Evolutionary conservation across 2,113 vertebrate species (phyloP), one percentile per base, ranked within the genome.

Genomic region (Shinisaurus crocodilurus): DNA sequence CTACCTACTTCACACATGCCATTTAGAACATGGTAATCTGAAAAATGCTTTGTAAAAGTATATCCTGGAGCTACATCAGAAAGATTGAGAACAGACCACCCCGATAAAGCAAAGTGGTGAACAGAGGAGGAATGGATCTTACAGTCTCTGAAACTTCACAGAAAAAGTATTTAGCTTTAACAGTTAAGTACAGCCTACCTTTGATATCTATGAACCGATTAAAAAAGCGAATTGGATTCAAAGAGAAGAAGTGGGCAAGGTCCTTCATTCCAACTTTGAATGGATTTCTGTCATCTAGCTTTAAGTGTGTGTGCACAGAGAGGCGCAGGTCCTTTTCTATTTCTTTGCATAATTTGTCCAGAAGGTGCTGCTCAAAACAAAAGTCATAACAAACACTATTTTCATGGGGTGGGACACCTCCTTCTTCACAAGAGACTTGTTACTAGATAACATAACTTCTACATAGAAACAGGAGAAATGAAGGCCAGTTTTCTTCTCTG

Each of bases 211-310:
- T 98, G 95, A 99, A 99, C n/a, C 98, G 97, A 97, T 98, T 98
- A 96, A 99, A 99, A 97, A 99, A 99, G 2, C 99, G 97, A 94
- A 99, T 98, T 45, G 99, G 98, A 86, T 99, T 99, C 90, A 99
- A 97, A 93, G 98, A 98, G 96, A 99, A 99, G 94, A 99, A 99
- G 87, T 99, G 98, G 23, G 98, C 98, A 94, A 99, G 96, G 95
- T 99, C 99, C 96, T 99, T 99, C 97, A 99, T 98, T 88, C 99
- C 99, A 1, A 99, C 99, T 98, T 97, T 98, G 97, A 99, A 99
- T 34, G 99, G 99, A 95, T 99, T 99, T 94, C 99, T 97, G 97
- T 99, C 99, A 37, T 99, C 99, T 82, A 99, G 97, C 91, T 99
- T 99, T 84, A 99, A 97, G 89, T 99, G 99, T 0, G 98, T 99